Percentiles rank a stretch among this genome's conserved stretches.
Conservation (phyloP, 2,888 invertebrate genomes). For the Deladenus siricidicola region DNA sequence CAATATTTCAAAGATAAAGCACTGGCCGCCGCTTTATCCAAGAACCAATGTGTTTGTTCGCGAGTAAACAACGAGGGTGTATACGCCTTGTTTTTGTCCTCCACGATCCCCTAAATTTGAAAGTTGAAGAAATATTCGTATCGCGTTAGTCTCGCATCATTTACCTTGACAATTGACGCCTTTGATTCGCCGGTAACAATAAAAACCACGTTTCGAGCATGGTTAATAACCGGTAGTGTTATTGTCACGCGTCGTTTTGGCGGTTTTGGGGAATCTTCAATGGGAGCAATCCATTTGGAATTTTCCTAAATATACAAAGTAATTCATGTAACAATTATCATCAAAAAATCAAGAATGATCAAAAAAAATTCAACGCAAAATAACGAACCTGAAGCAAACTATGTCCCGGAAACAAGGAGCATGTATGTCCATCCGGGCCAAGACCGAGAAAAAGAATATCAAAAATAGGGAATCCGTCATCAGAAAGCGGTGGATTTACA, state of each 20-base stretch:
- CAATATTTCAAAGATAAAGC: too few species aligned
- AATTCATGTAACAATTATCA: too few species aligned
- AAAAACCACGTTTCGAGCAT: constrained; percentile 73
- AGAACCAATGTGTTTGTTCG: constrained; percentile 19
- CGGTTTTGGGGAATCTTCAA: constrained; percentile 89
- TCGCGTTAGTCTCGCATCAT: not conserved
- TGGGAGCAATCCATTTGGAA: constrained; percentile 67
- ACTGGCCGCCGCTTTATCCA: constrained; percentile 21
- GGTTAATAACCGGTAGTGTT: constrained; percentile 80
- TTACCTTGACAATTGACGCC: constrained; percentile 66
- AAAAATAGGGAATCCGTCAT: constrained; percentile 24
- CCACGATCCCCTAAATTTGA: constrained; percentile 21
- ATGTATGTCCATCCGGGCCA: constrained; percentile 90
- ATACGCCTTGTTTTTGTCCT: constrained; percentile 10
- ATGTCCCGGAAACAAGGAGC: constrained; percentile 83
- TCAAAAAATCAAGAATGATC: not conserved
- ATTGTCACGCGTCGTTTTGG: constrained; percentile 82
- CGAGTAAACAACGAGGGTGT: constrained; percentile 20
- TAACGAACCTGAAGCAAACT: constrained; percentile 53
- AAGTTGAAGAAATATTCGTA: constrained; percentile 3
- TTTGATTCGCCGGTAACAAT: constrained; percentile 76
- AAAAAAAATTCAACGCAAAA: not conserved
- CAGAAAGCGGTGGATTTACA: constrained; percentile 3
- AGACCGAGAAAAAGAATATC: constrained; percentile 85
- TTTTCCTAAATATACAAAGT: constrained; percentile 6